Base-by-base conservation (phyloP, 1,140 invertebrate species). In the Chelonus insularis region DNA sequence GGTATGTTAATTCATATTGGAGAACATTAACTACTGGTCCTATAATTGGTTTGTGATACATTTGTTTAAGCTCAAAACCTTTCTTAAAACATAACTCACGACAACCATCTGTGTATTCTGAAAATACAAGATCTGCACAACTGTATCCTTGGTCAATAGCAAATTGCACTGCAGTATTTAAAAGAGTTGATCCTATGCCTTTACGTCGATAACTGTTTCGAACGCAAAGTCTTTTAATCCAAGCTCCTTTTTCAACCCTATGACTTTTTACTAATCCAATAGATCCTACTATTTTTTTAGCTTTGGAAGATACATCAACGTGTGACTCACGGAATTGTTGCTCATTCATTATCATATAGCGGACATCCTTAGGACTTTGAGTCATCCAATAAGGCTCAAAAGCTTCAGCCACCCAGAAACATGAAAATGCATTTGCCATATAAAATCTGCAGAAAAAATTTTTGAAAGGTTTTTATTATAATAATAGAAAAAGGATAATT, bases 331-430 rank as follows among this genome's bases (percentile, higher is more conserved):
- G 50, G 43, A 81, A 78, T 56, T 80, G 70, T 12, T 73, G 69
- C 57, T 82, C 77, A 0, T 57, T 73, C 63, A 82, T 78, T 11
- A 82, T 60, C 11, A 57, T 74, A 50, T 79, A 80, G 41, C 75
- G 65, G 18, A 71, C n/a, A 8, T 77, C 66, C 20, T 70, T 65
- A 9, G 76, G 71, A 60, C 65, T 56, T 4, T 55, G 62, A 3
- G 57, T 67, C 60, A 68, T 70, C 37, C 75, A 29, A 25, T 65
- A 73, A 20, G 78, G 77, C 54, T 82, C 73, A 47, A 72, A 81
- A 1, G 75, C 76, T 70, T 84, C 83, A 1, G 82, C 83, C 14
- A 85, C 75, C 81, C 83, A 84, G 63, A 84, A 85, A 20, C 79
- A 79, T 1, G 77, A 79, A 64, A 80, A 79, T 12, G 81, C 80